Conservation (phyloP, 2,113 vertebrate species). For the Formicarius rufipectus region DNA sequence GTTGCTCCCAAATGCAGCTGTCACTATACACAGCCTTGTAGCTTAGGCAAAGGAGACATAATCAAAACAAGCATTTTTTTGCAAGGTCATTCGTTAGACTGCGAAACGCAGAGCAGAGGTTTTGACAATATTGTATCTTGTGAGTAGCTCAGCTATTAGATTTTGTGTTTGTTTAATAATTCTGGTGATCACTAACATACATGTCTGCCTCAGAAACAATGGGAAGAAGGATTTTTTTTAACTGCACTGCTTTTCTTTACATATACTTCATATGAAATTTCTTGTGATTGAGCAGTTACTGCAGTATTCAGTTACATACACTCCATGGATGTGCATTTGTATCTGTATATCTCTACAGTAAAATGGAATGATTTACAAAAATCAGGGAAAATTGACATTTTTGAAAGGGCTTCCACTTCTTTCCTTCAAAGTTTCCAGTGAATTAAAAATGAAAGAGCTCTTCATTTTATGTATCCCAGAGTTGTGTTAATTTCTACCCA, state of each 20-base stretch:
- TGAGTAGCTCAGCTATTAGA: conserved; percentile 51
- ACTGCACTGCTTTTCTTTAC: neutral
- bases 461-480: conserved; percentile 77
- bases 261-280: neutral
- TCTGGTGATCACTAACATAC: neutral
- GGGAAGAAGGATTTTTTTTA: neutral
- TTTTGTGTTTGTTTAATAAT: conserved; percentile 43
- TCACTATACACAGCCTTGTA: conserved; percentile 68
- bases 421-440: conserved; percentile 76
- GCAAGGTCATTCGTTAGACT: conserved; percentile 62
- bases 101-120: conserved; percentile 66
- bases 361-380: conserved; percentile 57
- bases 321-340: neutral
- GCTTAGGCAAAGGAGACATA: conserved; percentile 74
- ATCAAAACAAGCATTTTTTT: conserved; percentile 74
- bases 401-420: conserved; percentile 70
- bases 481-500: conserved; percentile 82
- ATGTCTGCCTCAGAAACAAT: neutral
- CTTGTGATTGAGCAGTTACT: neutral
- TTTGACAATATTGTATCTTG: conserved; percentile 69
- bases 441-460: conserved; percentile 79
- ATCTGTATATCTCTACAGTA: neutral
- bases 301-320: neutral
- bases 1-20: conserved; percentile 82
- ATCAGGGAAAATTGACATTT: conserved; percentile 61